Conservation (phyloP, 2,888 invertebrate genomes). For the Isoperla grammatica region DNA sequence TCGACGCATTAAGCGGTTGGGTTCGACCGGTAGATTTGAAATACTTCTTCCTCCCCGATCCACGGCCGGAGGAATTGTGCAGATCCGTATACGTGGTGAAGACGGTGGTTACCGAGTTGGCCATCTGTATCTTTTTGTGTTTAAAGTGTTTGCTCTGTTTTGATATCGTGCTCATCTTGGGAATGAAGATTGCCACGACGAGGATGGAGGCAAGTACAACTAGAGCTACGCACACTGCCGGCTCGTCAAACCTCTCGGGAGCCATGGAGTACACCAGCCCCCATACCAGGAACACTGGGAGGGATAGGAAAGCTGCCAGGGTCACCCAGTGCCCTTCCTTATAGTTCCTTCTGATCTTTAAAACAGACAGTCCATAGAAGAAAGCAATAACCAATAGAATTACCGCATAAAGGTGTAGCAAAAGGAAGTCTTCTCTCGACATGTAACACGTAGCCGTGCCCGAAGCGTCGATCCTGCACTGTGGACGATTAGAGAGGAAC, state of each 20-base stretch:
- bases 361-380: slow-evolving; percentile 38
- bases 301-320: slow-evolving; percentile 35
- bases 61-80: slow-evolving; percentile 17
- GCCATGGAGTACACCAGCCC: slow-evolving; percentile 33
- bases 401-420: slow-evolving; percentile 37
- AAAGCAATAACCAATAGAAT: slow-evolving; percentile 37
- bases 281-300: slow-evolving; percentile 37
- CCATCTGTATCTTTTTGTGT: slow-evolving; percentile 36
- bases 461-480: slow-evolving; percentile 19
- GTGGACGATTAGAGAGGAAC: slow-evolving; percentile 32
- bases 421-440: slow-evolving; percentile 35
- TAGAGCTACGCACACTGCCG: slow-evolving; percentile 38
- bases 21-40: slow-evolving; percentile 1
- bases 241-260: slow-evolving; percentile 36
- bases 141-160: slow-evolving; percentile 36
- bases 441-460: slow-evolving; percentile 34
- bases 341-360: slow-evolving; percentile 39
- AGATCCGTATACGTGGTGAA: slow-evolving; percentile 37
- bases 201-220: slow-evolving; percentile 37
- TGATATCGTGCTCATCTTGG: slow-evolving; percentile 39
- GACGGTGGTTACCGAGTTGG: slow-evolving; percentile 37
- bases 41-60: slow-evolving; percentile 17
- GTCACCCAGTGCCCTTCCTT: slow-evolving; percentile 39
- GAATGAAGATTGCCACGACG: slow-evolving; percentile 39
- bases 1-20: slow-evolving; percentile 12